phyloP scores from a whole-genome alignment of 2,797 vertebrate species.

The Sebastes ruberrimus region DNA sequence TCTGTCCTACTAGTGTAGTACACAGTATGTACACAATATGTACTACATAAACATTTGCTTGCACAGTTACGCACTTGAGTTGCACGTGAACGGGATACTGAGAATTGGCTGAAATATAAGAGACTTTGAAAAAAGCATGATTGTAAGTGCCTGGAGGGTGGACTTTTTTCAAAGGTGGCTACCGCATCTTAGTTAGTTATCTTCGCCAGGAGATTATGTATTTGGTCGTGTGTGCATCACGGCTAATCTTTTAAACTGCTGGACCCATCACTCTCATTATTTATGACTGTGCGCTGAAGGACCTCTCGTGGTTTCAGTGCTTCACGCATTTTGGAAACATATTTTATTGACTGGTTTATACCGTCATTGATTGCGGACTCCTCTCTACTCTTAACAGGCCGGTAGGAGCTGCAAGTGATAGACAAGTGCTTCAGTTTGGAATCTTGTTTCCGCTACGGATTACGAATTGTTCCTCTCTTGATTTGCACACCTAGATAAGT shows the following conservation, averaged over 20 bases:
- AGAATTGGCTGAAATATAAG: neutral
- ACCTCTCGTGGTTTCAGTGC: neutral
- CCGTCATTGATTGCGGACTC: neutral
- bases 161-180: neutral
- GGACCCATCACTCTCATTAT: neutral
- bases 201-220: no score
- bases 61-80: neutral
- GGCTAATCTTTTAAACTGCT: neutral
- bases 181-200: no score
- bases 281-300: neutral
- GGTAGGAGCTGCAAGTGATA: neutral
- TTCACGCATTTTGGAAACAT: neutral
- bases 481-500: no score
- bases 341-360: neutral
- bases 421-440: no score
- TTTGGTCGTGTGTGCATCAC: neutral
- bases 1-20: neutral
- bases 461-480: no score
- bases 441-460: no score
- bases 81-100: neutral
- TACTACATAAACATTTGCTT: neutral
- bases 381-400: no score
- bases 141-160: neutral
- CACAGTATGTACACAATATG: neutral
- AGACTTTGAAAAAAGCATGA: neutral